Conservation (phyloP, 92 coral and sea anemone species). For the Porites cylindrica region DNA sequence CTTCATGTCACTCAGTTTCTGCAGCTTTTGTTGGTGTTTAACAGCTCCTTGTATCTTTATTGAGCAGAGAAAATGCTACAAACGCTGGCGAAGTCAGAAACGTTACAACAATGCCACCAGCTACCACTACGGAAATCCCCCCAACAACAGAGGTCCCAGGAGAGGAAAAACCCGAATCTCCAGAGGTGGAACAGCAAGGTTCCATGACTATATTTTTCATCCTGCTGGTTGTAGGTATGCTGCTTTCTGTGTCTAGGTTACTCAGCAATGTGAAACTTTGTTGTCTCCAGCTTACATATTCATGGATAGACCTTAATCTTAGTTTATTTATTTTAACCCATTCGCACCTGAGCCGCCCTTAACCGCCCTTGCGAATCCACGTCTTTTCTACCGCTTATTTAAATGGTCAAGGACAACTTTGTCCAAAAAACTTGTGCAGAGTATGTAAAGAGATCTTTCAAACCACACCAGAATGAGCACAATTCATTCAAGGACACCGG, state of each 20-base stretch:
- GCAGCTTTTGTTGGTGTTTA: neutral
- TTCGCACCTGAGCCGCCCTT: too few species aligned
- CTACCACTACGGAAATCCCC: constrained; percentile 61
- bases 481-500: too few species aligned
- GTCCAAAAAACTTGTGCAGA: too few species aligned
- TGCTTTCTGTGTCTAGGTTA: neutral
- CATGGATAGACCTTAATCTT: neutral
- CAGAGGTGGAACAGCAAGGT: constrained; percentile 97
- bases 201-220: constrained; percentile 98
- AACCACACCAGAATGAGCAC: too few species aligned
- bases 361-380: too few species aligned
- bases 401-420: too few species aligned
- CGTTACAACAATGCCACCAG: constrained; percentile 57
- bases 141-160: constrained; percentile 48
- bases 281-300: neutral
- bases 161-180: constrained; percentile 88
- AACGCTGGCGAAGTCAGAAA: constrained; percentile 31
- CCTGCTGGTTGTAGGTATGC: constrained; percentile 96
- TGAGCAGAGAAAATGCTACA: constrained; percentile 11
- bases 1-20: neutral
- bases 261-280: neutral
- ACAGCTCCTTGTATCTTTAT: constrained; percentile 7
- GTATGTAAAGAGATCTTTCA: too few species aligned
- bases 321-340: neutral
- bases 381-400: too few species aligned